These are phyloP conservation scores for Gymnodraco acuticeps DNA, from an alignment of 2,797 vertebrate genomes.

Conservation along the genomic window DNA sequence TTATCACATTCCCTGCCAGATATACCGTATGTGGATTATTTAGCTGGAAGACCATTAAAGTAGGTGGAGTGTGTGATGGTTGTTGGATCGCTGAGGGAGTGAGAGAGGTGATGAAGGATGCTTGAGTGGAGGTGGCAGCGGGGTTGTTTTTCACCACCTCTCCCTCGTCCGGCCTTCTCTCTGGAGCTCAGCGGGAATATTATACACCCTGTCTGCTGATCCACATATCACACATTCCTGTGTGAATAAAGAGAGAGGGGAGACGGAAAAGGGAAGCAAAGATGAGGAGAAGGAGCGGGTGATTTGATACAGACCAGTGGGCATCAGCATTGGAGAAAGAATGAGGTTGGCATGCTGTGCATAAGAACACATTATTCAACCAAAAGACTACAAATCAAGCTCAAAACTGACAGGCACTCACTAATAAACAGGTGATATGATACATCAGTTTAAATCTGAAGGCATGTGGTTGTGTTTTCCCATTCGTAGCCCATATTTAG, in stretches of 20 bases:
- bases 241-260: constrained; percentile 55
- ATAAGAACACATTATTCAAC: constrained; percentile 26
- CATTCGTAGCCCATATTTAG: constrained; percentile 29
- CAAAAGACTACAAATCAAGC: constrained; percentile 50
- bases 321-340: constrained; percentile 47
- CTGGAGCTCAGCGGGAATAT: constrained; percentile 76
- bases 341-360: constrained; percentile 39
- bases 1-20: neutral
- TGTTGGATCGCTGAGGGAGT: constrained; percentile 4
- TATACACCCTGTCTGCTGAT: constrained; percentile 73
- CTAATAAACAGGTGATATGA: constrained; percentile 26
- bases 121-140: constrained; percentile 52
- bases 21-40: neutral
- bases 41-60: constrained; percentile 41
- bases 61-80: constrained; percentile 34
- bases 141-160: constrained; percentile 71
- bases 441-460: neutral
- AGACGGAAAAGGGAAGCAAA: constrained; percentile 42
- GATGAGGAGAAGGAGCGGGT: constrained; percentile 47
- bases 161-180: constrained; percentile 59
- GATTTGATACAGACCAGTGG: constrained; percentile 51
- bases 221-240: constrained; percentile 84
- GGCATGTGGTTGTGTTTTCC: neutral
- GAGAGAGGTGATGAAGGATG: constrained; percentile 58
- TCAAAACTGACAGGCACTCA: constrained; percentile 33